Evolutionary conservation across 2,888 invertebrate species (phyloP).

Genomic region (Dicyrtomina minuta): DNA sequence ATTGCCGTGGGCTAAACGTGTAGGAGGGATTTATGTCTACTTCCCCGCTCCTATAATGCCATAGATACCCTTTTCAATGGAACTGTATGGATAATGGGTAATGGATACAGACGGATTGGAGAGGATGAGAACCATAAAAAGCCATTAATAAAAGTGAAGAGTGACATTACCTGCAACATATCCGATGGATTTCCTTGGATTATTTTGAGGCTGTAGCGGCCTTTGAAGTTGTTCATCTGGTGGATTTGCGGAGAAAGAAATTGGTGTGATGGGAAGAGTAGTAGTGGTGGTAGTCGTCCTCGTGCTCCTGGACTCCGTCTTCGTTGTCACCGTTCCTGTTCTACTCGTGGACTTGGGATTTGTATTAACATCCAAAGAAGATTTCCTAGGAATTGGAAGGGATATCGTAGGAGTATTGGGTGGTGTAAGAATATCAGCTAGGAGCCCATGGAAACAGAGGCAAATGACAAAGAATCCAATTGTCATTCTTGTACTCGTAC

Average conservation of each 20-base stretch:
- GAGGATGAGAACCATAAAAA: too few relatives aligned
- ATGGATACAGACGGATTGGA: too few relatives aligned
- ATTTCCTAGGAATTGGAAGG: background rate
- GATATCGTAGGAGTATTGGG: background rate
- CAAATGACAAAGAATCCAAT: slow-evolving; percentile 11
- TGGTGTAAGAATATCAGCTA: background rate
- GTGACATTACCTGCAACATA: slow-evolving; percentile 40
- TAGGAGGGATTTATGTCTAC: too few relatives aligned
- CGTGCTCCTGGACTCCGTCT: background rate
- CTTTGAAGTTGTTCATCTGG: slow-evolving; percentile 18
- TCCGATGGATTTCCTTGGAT: slow-evolving; percentile 32
- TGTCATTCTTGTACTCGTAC: background rate
- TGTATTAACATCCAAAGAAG: background rate
- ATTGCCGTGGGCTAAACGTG: too few relatives aligned
- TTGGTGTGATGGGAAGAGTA: slow-evolving; percentile 1
- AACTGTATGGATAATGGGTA: too few relatives aligned
- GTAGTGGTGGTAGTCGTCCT: slow-evolving; percentile 1
- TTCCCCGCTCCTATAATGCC: too few relatives aligned
- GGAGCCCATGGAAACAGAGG: slow-evolving; percentile 6
- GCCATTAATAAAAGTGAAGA: slow-evolving; percentile 15
- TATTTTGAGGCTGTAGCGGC: background rate
- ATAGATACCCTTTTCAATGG: too few relatives aligned
- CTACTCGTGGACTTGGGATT: background rate
- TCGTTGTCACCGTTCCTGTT: background rate
- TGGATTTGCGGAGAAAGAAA: slow-evolving; percentile 3